Evolutionary conservation across 2,113 vertebrate species (phyloP).

Genomic region (Steatornis caripensis): DNA sequence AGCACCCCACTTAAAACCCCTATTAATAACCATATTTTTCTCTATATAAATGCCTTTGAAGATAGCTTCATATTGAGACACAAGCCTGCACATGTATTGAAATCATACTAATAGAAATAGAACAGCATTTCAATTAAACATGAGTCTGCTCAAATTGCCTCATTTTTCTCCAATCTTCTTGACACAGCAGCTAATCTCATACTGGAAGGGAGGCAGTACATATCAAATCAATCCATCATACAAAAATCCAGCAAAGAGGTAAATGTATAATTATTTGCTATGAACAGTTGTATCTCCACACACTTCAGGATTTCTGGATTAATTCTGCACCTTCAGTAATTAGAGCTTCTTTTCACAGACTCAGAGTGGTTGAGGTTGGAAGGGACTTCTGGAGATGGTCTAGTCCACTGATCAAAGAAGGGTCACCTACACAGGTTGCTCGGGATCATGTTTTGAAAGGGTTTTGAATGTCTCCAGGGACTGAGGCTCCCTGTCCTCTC

Average conservation of each 20-base stretch:
- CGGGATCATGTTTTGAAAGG: not conserved
- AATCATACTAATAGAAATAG: not conserved
- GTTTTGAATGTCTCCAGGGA: not conserved
- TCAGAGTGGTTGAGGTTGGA: not conserved
- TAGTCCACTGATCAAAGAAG: not conserved
- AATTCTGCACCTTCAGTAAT: not conserved
- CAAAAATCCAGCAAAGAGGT: not conserved
- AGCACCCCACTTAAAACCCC: not conserved
- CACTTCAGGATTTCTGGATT: not conserved
- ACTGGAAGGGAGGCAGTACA: not conserved
- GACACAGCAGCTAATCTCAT: not conserved
- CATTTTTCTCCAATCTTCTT: not conserved
- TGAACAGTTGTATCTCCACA: not conserved
- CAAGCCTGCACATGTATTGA: not conserved
- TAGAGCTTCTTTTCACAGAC: not conserved
- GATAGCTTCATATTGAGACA: not conserved
- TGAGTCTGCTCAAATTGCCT: not conserved
- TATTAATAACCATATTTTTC: not conserved
- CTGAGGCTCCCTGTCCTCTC: not conserved
- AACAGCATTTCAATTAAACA: not conserved
- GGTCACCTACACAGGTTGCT: not conserved
- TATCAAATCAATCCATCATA: not conserved
- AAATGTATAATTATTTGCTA: not conserved
- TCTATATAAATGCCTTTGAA: not conserved
- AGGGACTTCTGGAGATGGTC: too few species aligned